Percentiles rank a stretch among this genome's conserved stretches.
Conservation (phyloP, 2,888 invertebrate genomes). For the Pyrochroa serraticornis region DNA sequence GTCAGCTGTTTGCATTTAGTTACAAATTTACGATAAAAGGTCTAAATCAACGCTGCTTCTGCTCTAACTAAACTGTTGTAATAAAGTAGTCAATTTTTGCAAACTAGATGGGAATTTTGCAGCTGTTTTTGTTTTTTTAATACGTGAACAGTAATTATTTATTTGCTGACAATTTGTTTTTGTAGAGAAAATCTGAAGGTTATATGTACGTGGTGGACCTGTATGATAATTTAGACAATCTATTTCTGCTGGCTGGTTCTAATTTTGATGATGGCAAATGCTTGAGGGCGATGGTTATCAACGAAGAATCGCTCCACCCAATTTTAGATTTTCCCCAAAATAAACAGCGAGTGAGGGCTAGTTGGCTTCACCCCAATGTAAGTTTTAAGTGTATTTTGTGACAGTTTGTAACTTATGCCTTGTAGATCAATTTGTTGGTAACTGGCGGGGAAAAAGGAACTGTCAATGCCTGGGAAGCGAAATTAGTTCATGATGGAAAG, state of each 20-base stretch:
- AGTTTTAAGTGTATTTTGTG: slow-evolving; percentile 44
- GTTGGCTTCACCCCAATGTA: slow-evolving; percentile 69
- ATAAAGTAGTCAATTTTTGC: no score
- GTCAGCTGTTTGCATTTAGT: no score
- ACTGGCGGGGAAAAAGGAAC: slow-evolving; percentile 77
- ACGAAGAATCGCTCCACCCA: slow-evolving; percentile 61
- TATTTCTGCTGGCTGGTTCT: slow-evolving; percentile 71
- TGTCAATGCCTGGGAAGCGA: slow-evolving; percentile 68
- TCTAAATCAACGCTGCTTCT: no score
- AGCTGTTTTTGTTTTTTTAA: no score
- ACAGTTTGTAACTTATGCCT: slow-evolving; percentile 19
- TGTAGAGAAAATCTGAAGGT: slow-evolving; percentile 65
- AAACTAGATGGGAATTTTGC: no score
- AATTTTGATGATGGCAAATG: slow-evolving; percentile 66
- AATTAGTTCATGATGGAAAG: slow-evolving; percentile 28
- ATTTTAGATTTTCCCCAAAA: slow-evolving; percentile 66
- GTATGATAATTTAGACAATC: slow-evolving; percentile 58
- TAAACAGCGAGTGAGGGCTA: slow-evolving; percentile 74
- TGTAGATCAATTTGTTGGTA: slow-evolving; percentile 66
- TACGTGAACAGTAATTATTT: no score
- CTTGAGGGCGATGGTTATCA: slow-evolving; percentile 58
- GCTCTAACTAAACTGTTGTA: no score
- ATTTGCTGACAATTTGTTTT: no score
- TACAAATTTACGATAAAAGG: no score
- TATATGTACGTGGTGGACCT: slow-evolving; percentile 71